Base-by-base conservation (phyloP, 2,888 invertebrate genomes). In the Stenotaenia linearis region DNA sequence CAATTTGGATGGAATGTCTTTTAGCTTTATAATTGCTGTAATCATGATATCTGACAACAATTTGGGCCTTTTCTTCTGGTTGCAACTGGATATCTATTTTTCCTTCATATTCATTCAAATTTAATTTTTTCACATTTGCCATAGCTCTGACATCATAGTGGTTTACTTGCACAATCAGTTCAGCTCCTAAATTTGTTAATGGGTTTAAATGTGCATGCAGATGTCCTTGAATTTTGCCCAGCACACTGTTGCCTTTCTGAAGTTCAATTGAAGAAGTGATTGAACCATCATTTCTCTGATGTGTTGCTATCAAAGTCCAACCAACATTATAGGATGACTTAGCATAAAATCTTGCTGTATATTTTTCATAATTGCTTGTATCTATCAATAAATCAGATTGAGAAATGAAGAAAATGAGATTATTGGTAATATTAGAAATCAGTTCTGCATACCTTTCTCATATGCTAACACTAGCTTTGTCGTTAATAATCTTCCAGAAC, bases 251-350 rank as follows among this genome's bases (percentile, higher is more conserved):
- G 18, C 18, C 50, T 50, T 18, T 50, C 18, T 50, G 9, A 0
- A 18, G 0, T 50, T 50, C 50, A 50, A 50, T 18, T 50, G 21
- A 21, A 21, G 50, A 18, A 84, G 78, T 77, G 82, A 81, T 9
- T 82, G 77, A n/a, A 80, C 1, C 21, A 1, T 2, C 0, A 6
- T 18, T 50, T 50, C 18, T n/a, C 18, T 18, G 50, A 6, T 50
- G 50, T 6, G 18, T 18, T 50, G 50, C 50, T 5, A 18, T 18
- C 9, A 50, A 18, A 3, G 50, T 7, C 50, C 50, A 50, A 18
- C 18, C 18, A 6, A 50, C n/a, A 18, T 50, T 50, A 3, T 15
- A 18, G 0, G 50, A 9, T 3, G n/a, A 50, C 5, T 50, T 18
- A 9, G 18, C 50, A 0, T 5, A 18, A 1, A 50, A 50, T 5